Conservation (phyloP, 2,113 vertebrate species). For the Australoheros scitulus region DNA sequence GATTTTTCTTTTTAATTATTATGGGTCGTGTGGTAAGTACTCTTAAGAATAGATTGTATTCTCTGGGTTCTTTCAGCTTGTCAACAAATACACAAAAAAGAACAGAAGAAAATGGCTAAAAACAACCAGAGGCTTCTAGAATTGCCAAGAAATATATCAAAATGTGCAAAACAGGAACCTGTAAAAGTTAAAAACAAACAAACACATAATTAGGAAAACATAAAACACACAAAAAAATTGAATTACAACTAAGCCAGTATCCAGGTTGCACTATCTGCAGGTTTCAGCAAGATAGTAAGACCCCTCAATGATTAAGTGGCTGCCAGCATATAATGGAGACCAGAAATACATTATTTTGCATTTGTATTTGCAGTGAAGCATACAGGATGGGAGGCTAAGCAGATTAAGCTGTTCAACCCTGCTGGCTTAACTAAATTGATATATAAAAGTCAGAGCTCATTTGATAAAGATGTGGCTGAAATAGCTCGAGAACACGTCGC, state of each 20-base stretch:
- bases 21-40: background rate
- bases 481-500: background rate
- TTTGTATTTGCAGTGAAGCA: constrained; percentile 2
- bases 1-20: background rate
- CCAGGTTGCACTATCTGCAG: constrained; percentile 43
- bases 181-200: background rate
- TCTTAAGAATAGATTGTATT: background rate
- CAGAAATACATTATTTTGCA: constrained; percentile 29
- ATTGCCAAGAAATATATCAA: background rate
- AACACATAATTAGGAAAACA: background rate
- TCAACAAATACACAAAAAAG: background rate
- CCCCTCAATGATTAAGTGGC: constrained; percentile 51
- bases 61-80: background rate
- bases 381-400: constrained; percentile 20
- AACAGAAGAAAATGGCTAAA: background rate
- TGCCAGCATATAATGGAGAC: constrained; percentile 54
- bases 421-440: constrained; percentile 13
- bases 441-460: background rate
- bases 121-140: background rate
- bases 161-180: background rate
- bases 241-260: constrained; percentile 35
- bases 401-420: constrained; percentile 21
- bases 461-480: background rate
- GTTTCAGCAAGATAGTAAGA: constrained; percentile 50
- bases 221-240: constrained; percentile 4